Percentiles rank a stretch among this genome's conserved stretches.
Conservation (phyloP, 1,140 invertebrate genomes). For the Papilio machaon region DNA sequence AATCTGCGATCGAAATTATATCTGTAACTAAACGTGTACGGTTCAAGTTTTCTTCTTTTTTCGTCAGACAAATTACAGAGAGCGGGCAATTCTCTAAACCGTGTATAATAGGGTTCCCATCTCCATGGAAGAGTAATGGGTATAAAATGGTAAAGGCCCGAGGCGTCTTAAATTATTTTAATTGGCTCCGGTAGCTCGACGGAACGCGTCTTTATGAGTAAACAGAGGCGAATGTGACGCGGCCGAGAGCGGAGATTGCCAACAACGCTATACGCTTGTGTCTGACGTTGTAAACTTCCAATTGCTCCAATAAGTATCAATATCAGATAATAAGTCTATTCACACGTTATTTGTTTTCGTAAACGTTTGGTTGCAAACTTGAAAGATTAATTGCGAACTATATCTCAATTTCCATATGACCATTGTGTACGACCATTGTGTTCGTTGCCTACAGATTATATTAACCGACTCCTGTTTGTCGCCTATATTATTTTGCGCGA, state of each 20-base stretch:
- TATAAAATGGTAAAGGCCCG: constrained; percentile 79
- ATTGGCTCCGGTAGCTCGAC: constrained; percentile 81
- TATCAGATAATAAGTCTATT: constrained; percentile 35
- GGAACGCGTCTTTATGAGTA: constrained; percentile 53
- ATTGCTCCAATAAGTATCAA: constrained; percentile 32
- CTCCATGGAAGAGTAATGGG: constrained; percentile 75
- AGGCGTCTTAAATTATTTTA: constrained; percentile 82
- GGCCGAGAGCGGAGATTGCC: constrained; percentile 25
- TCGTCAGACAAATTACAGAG: constrained; percentile 64
- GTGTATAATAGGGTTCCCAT: constrained; percentile 75
- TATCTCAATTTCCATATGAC: constrained; percentile 9
- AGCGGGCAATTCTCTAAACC: constrained; percentile 66
- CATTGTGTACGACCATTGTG: background rate
- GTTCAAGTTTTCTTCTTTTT: constrained; percentile 52
- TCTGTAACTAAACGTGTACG: constrained; percentile 36
- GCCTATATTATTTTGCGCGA: constrained; percentile 18
- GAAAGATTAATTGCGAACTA: constrained; percentile 14
- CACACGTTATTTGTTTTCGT: constrained; percentile 31
- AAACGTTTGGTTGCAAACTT: background rate
- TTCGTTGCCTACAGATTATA: background rate
- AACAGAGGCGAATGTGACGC: constrained; percentile 50
- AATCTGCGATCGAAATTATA: constrained; percentile 21
- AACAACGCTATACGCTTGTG: constrained; percentile 9
- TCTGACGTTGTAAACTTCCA: background rate
- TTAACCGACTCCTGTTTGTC: background rate